Percentiles rank a stretch among this genome's conserved stretches.
phyloP scores from a whole-genome alignment of 1,140 invertebrate species.

The Luehdorfia chinensis region DNA sequence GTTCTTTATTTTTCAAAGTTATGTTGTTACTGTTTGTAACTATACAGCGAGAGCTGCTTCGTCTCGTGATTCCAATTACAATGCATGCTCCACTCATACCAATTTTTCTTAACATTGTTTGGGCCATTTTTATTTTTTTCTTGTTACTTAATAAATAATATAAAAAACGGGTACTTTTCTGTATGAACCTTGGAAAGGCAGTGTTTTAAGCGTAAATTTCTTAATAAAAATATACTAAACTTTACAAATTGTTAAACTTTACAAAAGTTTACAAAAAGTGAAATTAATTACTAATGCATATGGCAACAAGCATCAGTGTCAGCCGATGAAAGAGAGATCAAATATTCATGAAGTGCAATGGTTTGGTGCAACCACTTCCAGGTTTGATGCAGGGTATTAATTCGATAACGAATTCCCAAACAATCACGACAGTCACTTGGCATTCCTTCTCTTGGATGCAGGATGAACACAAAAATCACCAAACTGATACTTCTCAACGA shows the following conservation, averaged over 20 bases:
- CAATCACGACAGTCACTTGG: slow-evolving; percentile 89
- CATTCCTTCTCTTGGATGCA: slow-evolving; percentile 86
- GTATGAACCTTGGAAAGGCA: slow-evolving; percentile 59
- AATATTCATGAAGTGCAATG: slow-evolving; percentile 89
- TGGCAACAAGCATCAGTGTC: slow-evolving; percentile 79
- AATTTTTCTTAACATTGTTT: slow-evolving; percentile 65
- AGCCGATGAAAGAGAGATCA: slow-evolving; percentile 86
- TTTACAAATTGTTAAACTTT: slow-evolving; percentile 23
- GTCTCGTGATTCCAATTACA: slow-evolving; percentile 53
- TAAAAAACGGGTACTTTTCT: slow-evolving; percentile 64
- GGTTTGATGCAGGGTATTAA: slow-evolving; percentile 90
- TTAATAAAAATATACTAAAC: too few relatives aligned
- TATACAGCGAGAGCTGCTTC: slow-evolving; percentile 51
- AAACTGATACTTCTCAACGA: too few relatives aligned
- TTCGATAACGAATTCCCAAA: slow-evolving; percentile 90
- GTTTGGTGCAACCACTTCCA: slow-evolving; percentile 96
- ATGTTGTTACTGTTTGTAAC: slow-evolving; percentile 36
- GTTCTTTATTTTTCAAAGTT: slow-evolving; percentile 40
- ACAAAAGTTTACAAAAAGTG: slow-evolving; percentile 29
- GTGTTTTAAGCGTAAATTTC: slow-evolving; percentile 49
- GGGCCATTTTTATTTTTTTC: slow-evolving; percentile 58
- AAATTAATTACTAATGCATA: slow-evolving; percentile 52
- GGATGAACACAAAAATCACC: slow-evolving; percentile 73
- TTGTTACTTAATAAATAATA: slow-evolving; percentile 14
- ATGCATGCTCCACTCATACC: slow-evolving; percentile 50